Base-by-base conservation (phyloP, 92 coral and sea anemone species). In the Paragorgia papillata region DNA sequence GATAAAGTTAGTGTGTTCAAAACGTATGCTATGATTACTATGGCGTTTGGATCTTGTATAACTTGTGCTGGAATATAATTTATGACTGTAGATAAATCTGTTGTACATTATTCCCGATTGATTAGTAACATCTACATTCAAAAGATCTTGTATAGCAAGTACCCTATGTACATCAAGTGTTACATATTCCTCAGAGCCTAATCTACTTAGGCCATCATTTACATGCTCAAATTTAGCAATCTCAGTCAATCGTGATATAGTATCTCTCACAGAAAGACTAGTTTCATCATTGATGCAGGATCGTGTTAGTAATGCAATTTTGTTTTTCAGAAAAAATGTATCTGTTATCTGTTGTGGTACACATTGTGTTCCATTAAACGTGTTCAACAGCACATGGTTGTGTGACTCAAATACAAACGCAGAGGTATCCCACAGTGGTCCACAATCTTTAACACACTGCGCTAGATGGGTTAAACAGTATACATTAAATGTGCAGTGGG, bases 381-480 rank as follows among this genome's bases (percentile, higher is more conserved):
- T 40, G 49, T 67, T 7, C 21, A 67, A 19, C 29, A 67, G 75
- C 34, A 67, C 75, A 44, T 67, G 75, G 26, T 67, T 67, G 35
- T 67, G 75, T 19, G 75, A 41, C 34, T 40, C 57, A 44, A 40
- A 60, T 7, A 32, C n/a, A 60, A 60, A 60, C 7, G 67, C 39
- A 18, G 35, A 60, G 20, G 67, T 60, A 10, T 56, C 75, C 75
- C 75, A 67, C 58, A 67, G 49, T n/a, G 75, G 75, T 8, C 75
- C 75, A 67, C 75, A 67, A 25, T 41, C 57, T 44, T 44, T 67
- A 41, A 44, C 75, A 67, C 75, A 67, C 14, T 67, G 75, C 7
- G 75, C 75, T 20, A 41, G 75, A 44, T 67, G 75, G 7, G 75
- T 67, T 50, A 67, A 48, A 50, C 75, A 67, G 39, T 60, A 37